Evolutionary conservation across 2,113 vertebrate genomes (phyloP), one percentile per base, ranked within the genome.

Genomic region (Apteryx mantelli): DNA sequence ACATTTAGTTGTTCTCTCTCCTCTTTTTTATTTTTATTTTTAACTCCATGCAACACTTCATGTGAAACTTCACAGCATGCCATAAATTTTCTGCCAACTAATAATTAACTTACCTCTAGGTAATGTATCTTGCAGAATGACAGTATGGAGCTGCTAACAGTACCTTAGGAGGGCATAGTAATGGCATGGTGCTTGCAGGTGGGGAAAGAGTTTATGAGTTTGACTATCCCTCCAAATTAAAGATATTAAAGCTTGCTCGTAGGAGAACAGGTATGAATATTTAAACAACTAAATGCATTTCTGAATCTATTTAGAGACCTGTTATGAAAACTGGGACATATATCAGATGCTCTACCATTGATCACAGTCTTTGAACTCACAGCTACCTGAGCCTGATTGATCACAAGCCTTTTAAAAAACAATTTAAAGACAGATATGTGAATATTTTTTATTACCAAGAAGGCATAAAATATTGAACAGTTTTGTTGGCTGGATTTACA

Each of bases 41-140:
- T 30, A 91, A 91, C 92, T 94, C 61, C 34, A 32, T 82, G 76
- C 84, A 95, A 88, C 11, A 78, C 40, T 96, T 91, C 60, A 76
- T 61, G 24, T 21, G 5, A 89, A 65, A 65, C 32, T 97, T 96
- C 87, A 82, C 76, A 93, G 71, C 25, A 66, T 46, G 55, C 14
- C 36, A 89, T 93, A 91, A 74, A 80, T 97, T 97, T 89, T 88
- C 92, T 92, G 73, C 36, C 16, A 85, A 69, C 74, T 84, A 94
- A 93, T 97, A 97, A 97, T 96, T 97, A 97, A 91, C 69, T 95
- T 95, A 89, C 81, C 86, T 93, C 65, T 96, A 80, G 74, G 58
- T 92, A 90, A 94, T 85, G 38, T 26, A 65, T 94, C 87, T 82
- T 96, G 76, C 61, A 90, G 90, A 88, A 93, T 44, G 40, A 95